A percentile compares a stretch with the other conserved stretches of the same genome.
These are phyloP conservation scores for Gallinago jamesoni DNA, from an alignment of 2,113 vertebrate species.

Conservation along the genomic window DNA sequence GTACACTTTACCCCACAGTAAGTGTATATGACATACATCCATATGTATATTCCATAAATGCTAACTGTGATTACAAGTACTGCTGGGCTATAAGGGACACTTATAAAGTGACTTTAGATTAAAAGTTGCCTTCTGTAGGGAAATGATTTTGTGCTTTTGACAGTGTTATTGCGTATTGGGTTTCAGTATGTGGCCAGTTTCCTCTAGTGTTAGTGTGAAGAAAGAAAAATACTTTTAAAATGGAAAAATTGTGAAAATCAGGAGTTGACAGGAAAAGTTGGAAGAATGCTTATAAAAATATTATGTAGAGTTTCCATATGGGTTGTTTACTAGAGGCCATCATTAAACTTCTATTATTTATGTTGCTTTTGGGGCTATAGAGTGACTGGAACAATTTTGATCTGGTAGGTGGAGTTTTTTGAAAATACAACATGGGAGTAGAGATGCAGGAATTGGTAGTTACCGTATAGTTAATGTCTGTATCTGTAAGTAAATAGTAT, in stretches of 20 bases:
- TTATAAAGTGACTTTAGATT: background rate
- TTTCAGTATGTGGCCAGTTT: background rate
- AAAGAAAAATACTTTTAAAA: background rate
- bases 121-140: background rate
- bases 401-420: background rate
- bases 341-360: background rate
- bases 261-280: background rate
- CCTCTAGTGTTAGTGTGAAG: background rate
- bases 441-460: background rate
- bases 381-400: background rate
- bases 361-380: background rate
- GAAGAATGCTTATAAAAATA: background rate
- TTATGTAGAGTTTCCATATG: background rate
- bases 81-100: background rate
- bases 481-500: background rate
- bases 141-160: background rate
- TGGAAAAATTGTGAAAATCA: background rate
- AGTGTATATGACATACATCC: accelerated
- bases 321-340: background rate
- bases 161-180: accelerated
- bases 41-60: background rate
- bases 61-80: background rate
- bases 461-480: background rate
- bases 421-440: background rate
- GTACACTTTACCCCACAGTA: background rate